Conservation (phyloP, 2,113 vertebrate genomes). For the Montifringilla adamsi region DNA sequence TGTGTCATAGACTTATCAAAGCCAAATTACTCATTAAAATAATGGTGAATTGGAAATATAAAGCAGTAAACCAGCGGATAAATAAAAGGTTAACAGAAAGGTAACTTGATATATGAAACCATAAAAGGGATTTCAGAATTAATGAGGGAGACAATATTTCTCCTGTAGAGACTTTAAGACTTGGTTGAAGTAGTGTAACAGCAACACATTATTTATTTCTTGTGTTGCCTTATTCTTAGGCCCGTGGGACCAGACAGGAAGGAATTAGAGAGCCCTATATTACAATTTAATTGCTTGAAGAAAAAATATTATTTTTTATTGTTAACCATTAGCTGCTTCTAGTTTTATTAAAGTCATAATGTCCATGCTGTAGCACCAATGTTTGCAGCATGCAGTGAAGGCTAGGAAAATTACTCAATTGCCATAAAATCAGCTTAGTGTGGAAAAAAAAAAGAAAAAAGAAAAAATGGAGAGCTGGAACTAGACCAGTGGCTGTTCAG, state of each 20-base stretch:
- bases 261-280: slow-evolving; percentile 76
- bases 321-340: slow-evolving; percentile 73
- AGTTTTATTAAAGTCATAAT: slow-evolving; percentile 69
- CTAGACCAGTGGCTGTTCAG: background rate
- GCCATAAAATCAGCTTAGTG: background rate
- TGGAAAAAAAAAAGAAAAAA: too few species aligned
- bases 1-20: background rate
- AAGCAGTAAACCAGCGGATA: slow-evolving; percentile 1
- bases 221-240: slow-evolving; percentile 68
- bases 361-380: slow-evolving; percentile 2
- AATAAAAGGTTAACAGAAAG: slow-evolving; percentile 49
- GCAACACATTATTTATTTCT: slow-evolving; percentile 74
- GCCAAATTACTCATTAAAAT: slow-evolving; percentile 57
- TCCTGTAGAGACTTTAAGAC: slow-evolving; percentile 58
- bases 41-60: slow-evolving; percentile 51
- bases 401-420: background rate
- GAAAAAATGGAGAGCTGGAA: background rate
- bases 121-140: slow-evolving; percentile 62
- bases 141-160: slow-evolving; percentile 66
- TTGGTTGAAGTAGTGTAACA: slow-evolving; percentile 60
- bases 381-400: background rate
- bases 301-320: slow-evolving; percentile 81
- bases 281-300: slow-evolving; percentile 79
- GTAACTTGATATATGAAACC: slow-evolving; percentile 64
- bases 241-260: slow-evolving; percentile 74